phyloP scores from a whole-genome alignment of 2,888 invertebrate species.

The Hirtodrosophila histrioides region DNA sequence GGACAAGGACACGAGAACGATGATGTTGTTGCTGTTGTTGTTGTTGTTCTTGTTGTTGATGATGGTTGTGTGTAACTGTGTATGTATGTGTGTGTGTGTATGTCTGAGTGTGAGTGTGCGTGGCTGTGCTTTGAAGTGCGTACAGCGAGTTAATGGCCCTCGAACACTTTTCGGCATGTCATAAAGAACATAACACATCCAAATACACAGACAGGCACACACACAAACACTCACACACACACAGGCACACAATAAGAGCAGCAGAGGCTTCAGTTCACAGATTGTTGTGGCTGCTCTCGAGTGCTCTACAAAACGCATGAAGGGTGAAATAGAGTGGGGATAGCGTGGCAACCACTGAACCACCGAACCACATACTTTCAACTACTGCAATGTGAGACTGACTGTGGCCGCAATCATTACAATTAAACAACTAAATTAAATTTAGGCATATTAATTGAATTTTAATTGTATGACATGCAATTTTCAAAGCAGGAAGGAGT shows the following conservation, averaged over 20 bases:
- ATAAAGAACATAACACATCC: slow-evolving; percentile 64
- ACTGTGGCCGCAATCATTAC: slow-evolving; percentile 42
- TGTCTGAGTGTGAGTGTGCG: slow-evolving; percentile 13
- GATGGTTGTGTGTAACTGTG: slow-evolving; percentile 17
- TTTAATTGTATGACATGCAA: slow-evolving; percentile 64
- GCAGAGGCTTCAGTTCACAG: slow-evolving; percentile 47
- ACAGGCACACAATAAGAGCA: slow-evolving; percentile 44
- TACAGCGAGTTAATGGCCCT: slow-evolving; percentile 74
- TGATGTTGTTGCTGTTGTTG: slow-evolving; percentile 14
- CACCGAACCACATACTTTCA: slow-evolving; percentile 15
- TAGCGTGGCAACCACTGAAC: slow-evolving; percentile 8
- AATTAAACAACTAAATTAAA: slow-evolving; percentile 65
- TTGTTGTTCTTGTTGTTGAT: slow-evolving; percentile 11
- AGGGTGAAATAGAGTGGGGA: slow-evolving; percentile 16
- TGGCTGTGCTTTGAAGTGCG: slow-evolving; percentile 59
- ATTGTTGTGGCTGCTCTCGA: slow-evolving; percentile 63
- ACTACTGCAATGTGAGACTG: slow-evolving; percentile 33
- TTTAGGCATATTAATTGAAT: slow-evolving; percentile 66
- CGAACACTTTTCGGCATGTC: slow-evolving; percentile 76
- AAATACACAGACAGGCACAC: slow-evolving; percentile 29
- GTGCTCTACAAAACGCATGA: slow-evolving; percentile 53
- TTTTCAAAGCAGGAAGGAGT: slow-evolving; percentile 1
- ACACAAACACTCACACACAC: slow-evolving; percentile 2
- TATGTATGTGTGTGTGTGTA: slow-evolving; percentile 26
- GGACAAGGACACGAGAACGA: slow-evolving; percentile 17